A percentile compares a stretch with the other conserved stretches of the same genome.
Conservation (phyloP, 1,140 invertebrate species). For the Lethrus apterus region DNA sequence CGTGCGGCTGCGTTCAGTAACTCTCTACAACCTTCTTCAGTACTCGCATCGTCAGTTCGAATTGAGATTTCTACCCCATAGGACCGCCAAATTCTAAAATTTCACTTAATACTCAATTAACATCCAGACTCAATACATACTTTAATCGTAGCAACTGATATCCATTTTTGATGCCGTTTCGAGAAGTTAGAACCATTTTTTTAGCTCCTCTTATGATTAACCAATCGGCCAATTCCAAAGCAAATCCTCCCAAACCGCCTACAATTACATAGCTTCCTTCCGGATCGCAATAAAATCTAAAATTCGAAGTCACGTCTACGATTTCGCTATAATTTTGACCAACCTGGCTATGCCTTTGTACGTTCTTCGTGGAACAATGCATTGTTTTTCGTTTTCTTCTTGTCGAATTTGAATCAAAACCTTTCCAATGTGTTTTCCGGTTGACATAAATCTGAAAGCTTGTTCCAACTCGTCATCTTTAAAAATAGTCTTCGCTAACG, state of each 20-base stretch:
- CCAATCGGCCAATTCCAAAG: constrained; percentile 86
- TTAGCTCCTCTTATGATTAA: constrained; percentile 69
- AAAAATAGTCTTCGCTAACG: constrained; percentile 53
- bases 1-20: no score
- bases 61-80: no score
- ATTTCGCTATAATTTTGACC: no score
- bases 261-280: constrained; percentile 52
- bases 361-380: constrained; percentile 24
- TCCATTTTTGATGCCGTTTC: constrained; percentile 67
- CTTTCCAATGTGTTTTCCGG: constrained; percentile 86
- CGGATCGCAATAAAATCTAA: constrained; percentile 33
- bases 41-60: no score
- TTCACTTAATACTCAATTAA: no score
- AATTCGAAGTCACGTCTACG: background rate
- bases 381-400: constrained; percentile 53
- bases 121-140: no score
- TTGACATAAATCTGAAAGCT: constrained; percentile 66
- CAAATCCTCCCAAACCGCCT: constrained; percentile 84
- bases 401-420: constrained; percentile 60
- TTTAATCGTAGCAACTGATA: constrained; percentile 64
- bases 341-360: background rate
- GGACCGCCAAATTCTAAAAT: no score
- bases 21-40: no score
- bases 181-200: constrained; percentile 72
- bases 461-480: constrained; percentile 52